Percentiles rank a stretch among this genome's conserved stretches.
phyloP scores from a whole-genome alignment of 2,797 vertebrate genomes.

The Meriones psammophilus region DNA sequence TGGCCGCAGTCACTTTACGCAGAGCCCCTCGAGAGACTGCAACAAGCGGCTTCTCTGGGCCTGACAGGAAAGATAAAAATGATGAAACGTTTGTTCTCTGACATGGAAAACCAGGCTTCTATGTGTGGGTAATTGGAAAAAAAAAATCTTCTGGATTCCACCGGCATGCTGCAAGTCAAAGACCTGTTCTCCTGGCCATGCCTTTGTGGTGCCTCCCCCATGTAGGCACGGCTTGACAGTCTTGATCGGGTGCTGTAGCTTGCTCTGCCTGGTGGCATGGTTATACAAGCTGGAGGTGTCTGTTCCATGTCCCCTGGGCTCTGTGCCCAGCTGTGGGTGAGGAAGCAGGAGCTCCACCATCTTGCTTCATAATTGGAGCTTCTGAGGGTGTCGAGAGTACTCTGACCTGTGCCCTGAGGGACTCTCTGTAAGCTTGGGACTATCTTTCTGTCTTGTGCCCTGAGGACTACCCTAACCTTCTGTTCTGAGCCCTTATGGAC shows the following conservation, averaged over 20 bases:
- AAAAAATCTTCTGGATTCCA: neutral
- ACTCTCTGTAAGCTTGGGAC: neutral
- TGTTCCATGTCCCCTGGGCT: neutral
- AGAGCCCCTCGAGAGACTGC: fast-evolving
- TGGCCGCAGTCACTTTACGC: fast-evolving
- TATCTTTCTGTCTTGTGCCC: too few species aligned
- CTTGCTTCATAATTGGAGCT: neutral
- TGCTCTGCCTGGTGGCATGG: too few species aligned
- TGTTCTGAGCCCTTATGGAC: too few species aligned
- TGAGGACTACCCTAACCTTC: too few species aligned
- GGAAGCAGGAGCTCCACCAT: fast-evolving
- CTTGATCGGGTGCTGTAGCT: too few species aligned
- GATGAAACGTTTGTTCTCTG: neutral
- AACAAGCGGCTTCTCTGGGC: fast-evolving
- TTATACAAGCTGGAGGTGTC: neutral
- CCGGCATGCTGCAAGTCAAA: fast-evolving
- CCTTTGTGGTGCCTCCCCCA: fast-evolving
- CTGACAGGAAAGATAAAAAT: neutral
- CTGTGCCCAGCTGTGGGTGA: neutral
- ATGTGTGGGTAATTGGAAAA: neutral
- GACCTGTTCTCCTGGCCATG: neutral
- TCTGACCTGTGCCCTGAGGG: neutral
- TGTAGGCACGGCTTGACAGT: neutral
- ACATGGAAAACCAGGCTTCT: neutral
- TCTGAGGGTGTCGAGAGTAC: neutral